These are phyloP conservation scores for Lasioglossum calceatum DNA, from an alignment of 2,888 invertebrate genomes.

Conservation along the genomic window DNA sequence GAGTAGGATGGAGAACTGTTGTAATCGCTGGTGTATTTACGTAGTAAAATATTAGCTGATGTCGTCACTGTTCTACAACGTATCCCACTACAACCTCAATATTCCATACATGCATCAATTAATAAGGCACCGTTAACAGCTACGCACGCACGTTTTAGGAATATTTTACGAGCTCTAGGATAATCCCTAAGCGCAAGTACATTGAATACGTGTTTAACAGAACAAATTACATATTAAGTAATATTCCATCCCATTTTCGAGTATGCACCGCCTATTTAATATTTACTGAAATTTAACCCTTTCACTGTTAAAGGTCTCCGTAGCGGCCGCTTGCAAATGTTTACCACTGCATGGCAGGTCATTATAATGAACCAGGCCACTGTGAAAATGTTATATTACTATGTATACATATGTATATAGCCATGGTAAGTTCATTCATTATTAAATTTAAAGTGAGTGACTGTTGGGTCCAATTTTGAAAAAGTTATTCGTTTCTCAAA, in stretches of 20 bases:
- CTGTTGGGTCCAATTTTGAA: no score
- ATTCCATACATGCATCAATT: not conserved
- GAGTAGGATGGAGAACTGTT: not conserved
- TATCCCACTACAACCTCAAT: not conserved
- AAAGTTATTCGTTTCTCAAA: no score
- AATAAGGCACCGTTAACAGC: not conserved
- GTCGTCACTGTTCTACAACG: not conserved
- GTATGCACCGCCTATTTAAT: not conserved
- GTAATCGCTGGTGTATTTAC: not conserved
- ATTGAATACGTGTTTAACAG: slow-evolving; percentile 1
- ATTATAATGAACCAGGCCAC: not conserved
- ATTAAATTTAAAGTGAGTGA: not conserved
- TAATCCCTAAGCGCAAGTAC: slow-evolving; percentile 7
- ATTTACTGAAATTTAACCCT: not conserved
- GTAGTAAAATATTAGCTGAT: not conserved
- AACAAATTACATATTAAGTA: slow-evolving; percentile 11
- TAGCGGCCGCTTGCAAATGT: not conserved
- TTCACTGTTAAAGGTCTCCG: not conserved
- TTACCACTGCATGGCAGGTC: not conserved
- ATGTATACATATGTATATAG: not conserved
- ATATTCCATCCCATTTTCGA: slow-evolving; percentile 8
- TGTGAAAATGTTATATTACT: not conserved
- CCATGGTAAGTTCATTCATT: not conserved
- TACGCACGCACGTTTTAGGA: not conserved
- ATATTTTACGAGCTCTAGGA: slow-evolving; percentile 2